phyloP scores from a whole-genome alignment of 2,113 vertebrate genomes.

The Corvus moneduloides region DNA sequence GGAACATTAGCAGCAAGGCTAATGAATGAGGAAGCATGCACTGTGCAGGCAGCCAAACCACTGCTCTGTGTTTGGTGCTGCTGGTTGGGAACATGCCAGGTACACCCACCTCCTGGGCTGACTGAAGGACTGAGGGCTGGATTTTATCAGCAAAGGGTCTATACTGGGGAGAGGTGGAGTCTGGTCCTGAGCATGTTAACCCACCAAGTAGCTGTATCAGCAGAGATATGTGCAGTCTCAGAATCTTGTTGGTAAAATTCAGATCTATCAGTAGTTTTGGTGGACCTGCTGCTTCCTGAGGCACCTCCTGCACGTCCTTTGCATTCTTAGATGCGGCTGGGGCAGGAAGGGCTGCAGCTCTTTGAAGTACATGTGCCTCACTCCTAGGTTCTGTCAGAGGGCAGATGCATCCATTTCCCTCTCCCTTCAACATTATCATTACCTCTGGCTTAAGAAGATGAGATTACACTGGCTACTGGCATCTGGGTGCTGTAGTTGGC shows the following conservation, averaged over 20 bases:
- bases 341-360: neutral
- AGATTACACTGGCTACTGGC: neutral
- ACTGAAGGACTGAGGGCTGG: neutral
- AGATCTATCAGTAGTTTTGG: neutral
- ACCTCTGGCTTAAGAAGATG: neutral
- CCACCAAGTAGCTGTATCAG: neutral
- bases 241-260: neutral
- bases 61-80: neutral
- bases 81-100: neutral
- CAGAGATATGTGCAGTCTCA: neutral
- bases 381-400: neutral
- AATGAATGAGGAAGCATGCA: neutral
- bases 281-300: neutral
- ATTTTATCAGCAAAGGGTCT: neutral
- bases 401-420: neutral
- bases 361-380: neutral
- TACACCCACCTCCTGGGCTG: neutral
- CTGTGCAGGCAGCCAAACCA: neutral
- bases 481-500: neutral
- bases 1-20: neutral
- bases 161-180: rapidly evolving
- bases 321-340: neutral
- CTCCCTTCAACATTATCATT: neutral
- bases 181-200: neutral
- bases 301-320: rapidly evolving